Evolutionary conservation across 2,888 invertebrate species (phyloP), one percentile per base, ranked within the genome.

Genomic region (Tenthredo mesomela): DNA sequence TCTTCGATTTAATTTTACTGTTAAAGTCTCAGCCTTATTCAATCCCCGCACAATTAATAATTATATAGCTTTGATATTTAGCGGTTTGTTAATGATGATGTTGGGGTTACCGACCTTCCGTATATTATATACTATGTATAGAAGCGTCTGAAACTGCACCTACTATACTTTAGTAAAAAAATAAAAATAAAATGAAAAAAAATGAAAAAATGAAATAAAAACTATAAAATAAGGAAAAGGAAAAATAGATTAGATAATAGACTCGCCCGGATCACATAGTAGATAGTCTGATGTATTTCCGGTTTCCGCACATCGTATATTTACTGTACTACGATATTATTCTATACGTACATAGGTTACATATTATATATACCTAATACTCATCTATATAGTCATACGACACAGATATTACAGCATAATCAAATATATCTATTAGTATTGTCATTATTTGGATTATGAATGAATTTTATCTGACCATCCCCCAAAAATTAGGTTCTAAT

Each of bases 261-360:
- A 43, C n/a, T 54, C 37, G 54, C 10, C 50, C 3, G 78, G 78
- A 78, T 78, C 54, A 10, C 61, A 37, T 37, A 54, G 33, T n/a
- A 58, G 78, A 78, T 78, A 58, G 54, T 78, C n/a, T 58, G 10
- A 58, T 58, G 78, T 78, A 37, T 58, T 78, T 78, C 78, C 78
- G 78, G 29, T 54, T 37, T 47, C 10, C 47, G 12, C 18, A 7
- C 33, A 7, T 40, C 33, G 10, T 12, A 25, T n/a, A n/a, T n/a
- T 10, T 43, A 50, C 47, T 50, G 0, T 12, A 5, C 25, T 37
- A 18, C 29, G 2, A 70, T 33, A 10, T 25, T 37, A 18, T 37
- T 29, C 29, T 70, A 7, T 70, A 33, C 37, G 29, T 70, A 12
- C 43, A 43, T 43, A 43, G 43, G 43, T 43, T 33, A 33, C 33